Percentiles rank a stretch among this genome's conserved stretches.
These are phyloP conservation scores for Gavia stellata DNA, from an alignment of 2,113 vertebrate species.

Conservation along the genomic window DNA sequence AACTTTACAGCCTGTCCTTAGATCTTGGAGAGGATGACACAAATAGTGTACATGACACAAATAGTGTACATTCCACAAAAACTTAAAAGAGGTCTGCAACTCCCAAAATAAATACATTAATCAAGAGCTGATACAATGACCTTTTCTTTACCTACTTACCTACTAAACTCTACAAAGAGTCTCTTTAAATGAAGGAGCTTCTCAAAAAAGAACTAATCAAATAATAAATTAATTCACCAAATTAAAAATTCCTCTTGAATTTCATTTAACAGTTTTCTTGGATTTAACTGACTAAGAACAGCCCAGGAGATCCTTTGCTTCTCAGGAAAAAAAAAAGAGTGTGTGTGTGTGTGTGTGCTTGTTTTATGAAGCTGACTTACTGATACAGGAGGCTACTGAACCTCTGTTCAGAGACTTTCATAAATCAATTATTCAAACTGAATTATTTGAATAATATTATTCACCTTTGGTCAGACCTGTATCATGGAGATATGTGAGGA, in stretches of 20 bases:
- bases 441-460: not conserved
- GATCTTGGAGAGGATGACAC: not conserved
- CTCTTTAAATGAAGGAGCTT: not conserved
- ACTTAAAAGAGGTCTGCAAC: not conserved
- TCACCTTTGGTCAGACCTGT: not conserved
- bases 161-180: not conserved
- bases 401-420: not conserved
- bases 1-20: not conserved
- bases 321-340: too few species aligned
- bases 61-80: not conserved
- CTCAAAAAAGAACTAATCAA: not conserved
- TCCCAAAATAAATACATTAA: not conserved
- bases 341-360: rapidly evolving
- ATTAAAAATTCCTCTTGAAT: not conserved
- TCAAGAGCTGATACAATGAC: not conserved
- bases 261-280: not conserved
- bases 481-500: not conserved
- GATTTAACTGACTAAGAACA: not conserved
- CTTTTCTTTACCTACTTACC: not conserved
- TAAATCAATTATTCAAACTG: not conserved
- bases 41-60: not conserved
- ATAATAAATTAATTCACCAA: not conserved
- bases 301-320: not conserved
- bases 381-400: not conserved
- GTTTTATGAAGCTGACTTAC: not conserved